Evolutionary conservation across 2,888 invertebrate species (phyloP), one percentile per base, ranked within the genome.

Genomic region (Scelioninae gen. 2): DNA sequence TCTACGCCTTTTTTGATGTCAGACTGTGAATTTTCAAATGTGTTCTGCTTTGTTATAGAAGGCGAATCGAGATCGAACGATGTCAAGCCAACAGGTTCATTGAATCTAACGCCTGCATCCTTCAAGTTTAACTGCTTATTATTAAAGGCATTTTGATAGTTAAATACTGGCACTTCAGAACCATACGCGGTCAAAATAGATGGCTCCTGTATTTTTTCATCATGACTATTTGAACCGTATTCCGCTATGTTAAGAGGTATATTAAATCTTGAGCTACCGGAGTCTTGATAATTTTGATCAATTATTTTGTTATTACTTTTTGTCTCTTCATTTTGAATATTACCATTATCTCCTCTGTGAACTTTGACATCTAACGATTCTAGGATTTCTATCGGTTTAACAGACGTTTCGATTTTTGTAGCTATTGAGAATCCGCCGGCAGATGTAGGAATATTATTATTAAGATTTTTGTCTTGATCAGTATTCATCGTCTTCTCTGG

Each of bases 281-380:
- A 2, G 11, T 57, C 57, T 19, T 60, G 45, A n/a, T 63, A 33
- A 15, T 11, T 60, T 6, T n/a, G 1, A 13, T 67, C 57, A 2
- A 50, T 55, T 28, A 52, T 50, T 25, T 58, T 72, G 9, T 67
- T 67, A 2, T 9, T 45, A n/a, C 46, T n/a, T 15, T 73, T 73
- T 0, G 46, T 46, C 1, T 67, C 63, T 15, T 61, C 16, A 10
- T 35, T 48, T 13, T 7, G 11, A 28, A 45, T 19, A 2, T 19
- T 57, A 13, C 9, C 6, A 28, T n/a, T 45, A 22, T 73, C 25
- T 2, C 2, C 13, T 2, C 25, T 33, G 2, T 53, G 68, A 6
- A 73, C 39, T 13, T 81, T 80, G 0, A 87, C 79, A 0, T 87
- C 88, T n/a, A 88, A 85, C 0, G 88, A 86, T 5, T 87, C 87